These are phyloP conservation scores for Chaetophractus vellerosus DNA, from an alignment of 2,797 vertebrate genomes.

Conservation along the genomic window DNA sequence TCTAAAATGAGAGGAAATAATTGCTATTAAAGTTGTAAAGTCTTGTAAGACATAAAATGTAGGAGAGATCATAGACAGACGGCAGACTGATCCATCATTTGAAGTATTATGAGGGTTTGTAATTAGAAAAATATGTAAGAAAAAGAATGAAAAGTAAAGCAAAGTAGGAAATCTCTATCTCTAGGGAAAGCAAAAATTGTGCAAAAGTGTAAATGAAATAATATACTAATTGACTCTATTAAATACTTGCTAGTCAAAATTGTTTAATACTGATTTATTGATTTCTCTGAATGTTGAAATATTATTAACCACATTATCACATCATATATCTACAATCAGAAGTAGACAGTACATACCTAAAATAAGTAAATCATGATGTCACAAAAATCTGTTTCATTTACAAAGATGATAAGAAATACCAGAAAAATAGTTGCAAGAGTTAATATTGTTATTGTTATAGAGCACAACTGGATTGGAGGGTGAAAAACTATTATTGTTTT, in stretches of 20 bases:
- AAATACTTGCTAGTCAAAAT: neutral
- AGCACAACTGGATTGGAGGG: neutral
- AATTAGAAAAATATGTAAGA: neutral
- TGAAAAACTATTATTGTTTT: neutral
- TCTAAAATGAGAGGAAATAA: slow-evolving; percentile 37
- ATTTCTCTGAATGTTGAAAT: neutral
- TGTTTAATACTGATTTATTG: neutral
- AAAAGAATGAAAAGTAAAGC: neutral
- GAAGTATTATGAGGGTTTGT: neutral
- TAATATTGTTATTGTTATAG: neutral
- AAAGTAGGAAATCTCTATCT: neutral
- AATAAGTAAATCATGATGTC: neutral
- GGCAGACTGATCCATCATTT: neutral
- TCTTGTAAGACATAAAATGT: neutral
- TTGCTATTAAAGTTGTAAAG: slow-evolving; percentile 25
- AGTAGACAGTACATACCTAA: neutral
- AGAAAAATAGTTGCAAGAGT: neutral
- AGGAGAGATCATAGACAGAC: neutral
- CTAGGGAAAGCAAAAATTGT: neutral
- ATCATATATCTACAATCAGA: neutral
- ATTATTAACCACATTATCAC: neutral
- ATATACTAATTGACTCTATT: neutral
- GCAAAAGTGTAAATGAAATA: neutral
- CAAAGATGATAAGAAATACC: neutral
- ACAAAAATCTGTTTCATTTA: neutral